phyloP scores from a whole-genome alignment of 2,113 vertebrate species.

The Typhlomys cinereus region DNA sequence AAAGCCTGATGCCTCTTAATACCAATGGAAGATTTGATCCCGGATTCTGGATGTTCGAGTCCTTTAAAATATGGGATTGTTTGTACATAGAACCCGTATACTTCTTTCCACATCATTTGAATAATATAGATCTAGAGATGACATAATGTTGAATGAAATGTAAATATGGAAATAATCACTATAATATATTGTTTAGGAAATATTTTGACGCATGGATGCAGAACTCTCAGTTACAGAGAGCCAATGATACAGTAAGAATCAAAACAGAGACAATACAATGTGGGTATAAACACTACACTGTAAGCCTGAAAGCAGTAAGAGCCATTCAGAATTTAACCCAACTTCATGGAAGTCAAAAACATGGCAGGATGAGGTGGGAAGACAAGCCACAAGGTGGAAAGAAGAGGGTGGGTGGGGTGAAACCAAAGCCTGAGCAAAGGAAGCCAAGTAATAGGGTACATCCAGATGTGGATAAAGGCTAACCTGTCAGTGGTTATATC shows the following conservation, averaged over 20 bases:
- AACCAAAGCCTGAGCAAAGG: not conserved
- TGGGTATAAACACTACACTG: not conserved
- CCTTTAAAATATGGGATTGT: not conserved
- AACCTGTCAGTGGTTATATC: fast-evolving
- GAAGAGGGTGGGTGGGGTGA: not conserved
- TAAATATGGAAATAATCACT: too few relatives aligned
- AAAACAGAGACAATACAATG: not conserved
- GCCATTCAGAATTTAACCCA: not conserved
- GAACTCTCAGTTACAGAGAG: not conserved
- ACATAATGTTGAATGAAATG: not conserved
- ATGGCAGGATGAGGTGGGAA: not conserved
- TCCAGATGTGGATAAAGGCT: not conserved
- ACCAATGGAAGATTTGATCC: not conserved
- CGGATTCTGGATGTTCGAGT: not conserved
- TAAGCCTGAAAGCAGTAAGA: not conserved
- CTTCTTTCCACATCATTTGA: not conserved
- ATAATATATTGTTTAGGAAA: not conserved
- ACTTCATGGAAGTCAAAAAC: not conserved
- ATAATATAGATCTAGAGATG: not conserved
- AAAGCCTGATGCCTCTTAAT: not conserved
- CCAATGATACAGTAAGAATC: not conserved
- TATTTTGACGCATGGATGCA: not conserved
- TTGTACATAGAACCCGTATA: not conserved
- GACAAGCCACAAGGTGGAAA: too few relatives aligned
- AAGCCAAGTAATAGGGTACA: not conserved